Conservation (phyloP, 2,113 vertebrate species). For the Stegostoma tigrinum region DNA sequence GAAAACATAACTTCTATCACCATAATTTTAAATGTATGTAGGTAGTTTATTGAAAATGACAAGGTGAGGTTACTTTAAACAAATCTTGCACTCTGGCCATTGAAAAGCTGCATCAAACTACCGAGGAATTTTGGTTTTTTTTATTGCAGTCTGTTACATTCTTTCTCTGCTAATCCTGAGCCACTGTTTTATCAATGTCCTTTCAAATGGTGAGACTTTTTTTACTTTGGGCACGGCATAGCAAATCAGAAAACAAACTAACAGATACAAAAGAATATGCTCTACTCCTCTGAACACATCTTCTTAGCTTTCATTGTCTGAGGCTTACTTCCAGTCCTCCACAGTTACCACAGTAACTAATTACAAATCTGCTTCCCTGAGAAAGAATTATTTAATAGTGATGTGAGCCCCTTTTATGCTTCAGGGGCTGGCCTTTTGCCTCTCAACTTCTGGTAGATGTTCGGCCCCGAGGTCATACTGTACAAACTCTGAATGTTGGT, state of each 20-base stretch:
- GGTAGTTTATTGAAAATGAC: neutral
- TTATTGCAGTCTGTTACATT: constrained; percentile 31
- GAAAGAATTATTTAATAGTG: constrained; percentile 74
- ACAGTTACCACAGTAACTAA: constrained; percentile 74
- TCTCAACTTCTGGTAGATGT: constrained; percentile 67
- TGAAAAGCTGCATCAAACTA: constrained; percentile 5
- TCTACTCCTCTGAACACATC: constrained; percentile 36
- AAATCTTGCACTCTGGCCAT: neutral
- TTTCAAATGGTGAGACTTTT: constrained; percentile 38
- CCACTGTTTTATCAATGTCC: constrained; percentile 28
- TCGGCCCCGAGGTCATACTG: constrained; percentile 70
- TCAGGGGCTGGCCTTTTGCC: constrained; percentile 62
- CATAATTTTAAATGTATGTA: neutral
- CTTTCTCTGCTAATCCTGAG: constrained; percentile 27
- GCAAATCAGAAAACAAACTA: constrained; percentile 77
- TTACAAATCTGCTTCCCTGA: constrained; percentile 76
- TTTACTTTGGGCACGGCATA: constrained; percentile 52
- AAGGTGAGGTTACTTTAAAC: neutral
- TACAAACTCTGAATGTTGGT: constrained; percentile 75
- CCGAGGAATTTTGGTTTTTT: constrained; percentile 16
- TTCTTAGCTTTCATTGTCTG: constrained; percentile 58
- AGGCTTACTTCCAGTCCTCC: constrained; percentile 64
- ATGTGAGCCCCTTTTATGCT: constrained; percentile 68
- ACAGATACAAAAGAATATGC: constrained; percentile 43
- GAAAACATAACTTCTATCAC: neutral